Evolutionary conservation across 2,113 vertebrate species (phyloP).

Genomic region (Etia nguti): DNA sequence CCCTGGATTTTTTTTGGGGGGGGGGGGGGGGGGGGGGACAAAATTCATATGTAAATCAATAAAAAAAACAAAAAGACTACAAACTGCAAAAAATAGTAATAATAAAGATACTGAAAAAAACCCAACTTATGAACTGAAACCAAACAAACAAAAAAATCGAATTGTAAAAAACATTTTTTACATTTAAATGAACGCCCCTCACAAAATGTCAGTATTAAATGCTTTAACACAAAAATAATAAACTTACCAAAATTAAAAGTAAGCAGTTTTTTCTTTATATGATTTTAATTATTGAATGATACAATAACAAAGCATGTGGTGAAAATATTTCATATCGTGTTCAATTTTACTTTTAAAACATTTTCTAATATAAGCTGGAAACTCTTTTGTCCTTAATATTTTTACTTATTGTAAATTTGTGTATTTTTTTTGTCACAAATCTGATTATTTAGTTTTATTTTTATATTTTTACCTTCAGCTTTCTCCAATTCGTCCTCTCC

Average conservation of each 20-base stretch:
- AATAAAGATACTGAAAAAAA: too few species aligned
- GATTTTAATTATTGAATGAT: background rate
- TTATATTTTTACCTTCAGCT: background rate
- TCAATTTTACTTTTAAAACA: background rate
- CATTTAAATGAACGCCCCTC: background rate
- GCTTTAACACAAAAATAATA: background rate
- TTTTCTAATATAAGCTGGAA: background rate
- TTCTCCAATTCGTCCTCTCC: background rate
- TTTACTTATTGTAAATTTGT: background rate
- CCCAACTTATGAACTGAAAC: background rate
- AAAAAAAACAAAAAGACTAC: background rate
- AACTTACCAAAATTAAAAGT: background rate
- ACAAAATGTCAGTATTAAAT: background rate
- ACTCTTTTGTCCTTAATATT: background rate
- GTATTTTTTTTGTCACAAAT: background rate
- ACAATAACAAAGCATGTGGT: accelerated
- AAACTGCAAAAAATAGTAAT: background rate
- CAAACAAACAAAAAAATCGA: background rate
- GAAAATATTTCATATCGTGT: background rate
- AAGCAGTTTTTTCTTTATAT: background rate
- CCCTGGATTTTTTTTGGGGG: too few species aligned
- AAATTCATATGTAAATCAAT: accelerated
- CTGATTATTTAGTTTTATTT: background rate
- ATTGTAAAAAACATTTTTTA: background rate
- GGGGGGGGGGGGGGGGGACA: accelerated